phyloP scores from a whole-genome alignment of 2,888 invertebrate species.

The Brachynemurus nebulosus region DNA sequence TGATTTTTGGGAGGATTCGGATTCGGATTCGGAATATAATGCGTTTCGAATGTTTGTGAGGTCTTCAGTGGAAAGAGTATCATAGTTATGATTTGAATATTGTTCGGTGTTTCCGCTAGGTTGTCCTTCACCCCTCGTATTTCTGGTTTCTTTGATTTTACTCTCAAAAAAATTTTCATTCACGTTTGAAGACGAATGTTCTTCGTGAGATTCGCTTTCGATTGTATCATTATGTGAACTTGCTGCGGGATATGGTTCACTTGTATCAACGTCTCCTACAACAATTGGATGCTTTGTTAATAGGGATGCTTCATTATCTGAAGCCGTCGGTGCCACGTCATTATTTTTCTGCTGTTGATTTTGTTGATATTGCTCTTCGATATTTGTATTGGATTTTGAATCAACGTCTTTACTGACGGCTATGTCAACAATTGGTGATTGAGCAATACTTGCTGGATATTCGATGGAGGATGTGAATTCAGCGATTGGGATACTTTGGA shows the following conservation, averaged over 20 bases:
- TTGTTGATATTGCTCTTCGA: conserved; percentile 16
- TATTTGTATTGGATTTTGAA: conserved; percentile 13
- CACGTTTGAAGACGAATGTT: too few relatives aligned
- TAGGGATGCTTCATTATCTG: conserved; percentile 14
- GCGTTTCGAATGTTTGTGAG: conserved; percentile 14
- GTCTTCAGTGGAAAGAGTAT: conserved; percentile 9
- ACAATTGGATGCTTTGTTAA: conserved; percentile 30
- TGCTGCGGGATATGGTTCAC: conserved; percentile 36
- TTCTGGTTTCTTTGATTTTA: neutral
- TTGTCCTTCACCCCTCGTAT: neutral
- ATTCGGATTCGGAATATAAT: too few relatives aligned
- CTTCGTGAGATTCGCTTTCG: too few relatives aligned
- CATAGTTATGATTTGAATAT: conserved; percentile 4
- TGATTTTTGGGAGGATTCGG: conserved; percentile 33
- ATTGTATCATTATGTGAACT: conserved; percentile 25
- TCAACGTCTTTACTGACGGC: conserved; percentile 23
- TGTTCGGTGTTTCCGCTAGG: neutral
- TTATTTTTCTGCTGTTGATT: neutral
- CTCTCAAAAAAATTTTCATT: too few relatives aligned
- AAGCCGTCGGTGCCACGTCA: too few relatives aligned
- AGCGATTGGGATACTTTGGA: conserved; percentile 50
- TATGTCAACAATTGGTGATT: conserved; percentile 53
- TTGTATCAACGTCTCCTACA: conserved; percentile 24
- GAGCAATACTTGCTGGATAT: conserved; percentile 54
- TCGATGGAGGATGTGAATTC: conserved; percentile 57